phyloP scores from a whole-genome alignment of 2,797 vertebrate genomes.

The Eutrigla gurnardus region DNA sequence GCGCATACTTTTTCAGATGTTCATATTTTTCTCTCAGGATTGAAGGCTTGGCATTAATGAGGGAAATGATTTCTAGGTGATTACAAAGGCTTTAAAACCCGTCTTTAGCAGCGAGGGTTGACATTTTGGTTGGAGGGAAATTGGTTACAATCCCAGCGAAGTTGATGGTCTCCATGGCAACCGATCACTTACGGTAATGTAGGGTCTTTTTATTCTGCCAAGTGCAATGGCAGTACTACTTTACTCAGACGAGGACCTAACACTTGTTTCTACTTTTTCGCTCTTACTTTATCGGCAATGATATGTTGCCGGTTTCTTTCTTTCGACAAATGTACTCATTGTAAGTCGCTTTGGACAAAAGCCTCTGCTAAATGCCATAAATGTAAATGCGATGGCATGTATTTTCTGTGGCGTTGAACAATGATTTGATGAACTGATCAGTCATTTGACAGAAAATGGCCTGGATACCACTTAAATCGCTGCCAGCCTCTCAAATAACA shows the following conservation, averaged over 20 bases:
- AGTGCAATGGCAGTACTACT: neutral
- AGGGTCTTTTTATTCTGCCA: neutral
- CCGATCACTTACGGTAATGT: neutral
- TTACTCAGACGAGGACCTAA: too few species aligned
- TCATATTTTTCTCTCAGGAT: conserved; percentile 28
- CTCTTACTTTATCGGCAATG: too few species aligned
- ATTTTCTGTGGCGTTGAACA: neutral
- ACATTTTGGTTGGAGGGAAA: conserved; percentile 10
- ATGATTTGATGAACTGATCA: neutral
- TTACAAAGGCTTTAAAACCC: neutral
- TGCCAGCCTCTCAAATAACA: neutral
- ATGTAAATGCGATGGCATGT: neutral
- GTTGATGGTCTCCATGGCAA: conserved; percentile 36
- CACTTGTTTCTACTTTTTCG: too few species aligned
- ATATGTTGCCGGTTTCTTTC: too few species aligned
- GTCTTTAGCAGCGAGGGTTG: conserved; percentile 15
- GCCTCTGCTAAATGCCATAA: too few species aligned
- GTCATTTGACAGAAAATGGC: neutral
- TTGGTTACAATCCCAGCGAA: conserved; percentile 12
- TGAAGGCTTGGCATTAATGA: conserved; percentile 15
- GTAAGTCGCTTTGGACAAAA: too few species aligned
- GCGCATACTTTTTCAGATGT: conserved; percentile 5
- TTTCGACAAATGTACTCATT: too few species aligned
- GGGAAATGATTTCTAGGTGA: neutral
- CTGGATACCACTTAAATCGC: neutral